Conservation (phyloP, 2,113 vertebrate genomes). For the Mastomys natalensis region DNA sequence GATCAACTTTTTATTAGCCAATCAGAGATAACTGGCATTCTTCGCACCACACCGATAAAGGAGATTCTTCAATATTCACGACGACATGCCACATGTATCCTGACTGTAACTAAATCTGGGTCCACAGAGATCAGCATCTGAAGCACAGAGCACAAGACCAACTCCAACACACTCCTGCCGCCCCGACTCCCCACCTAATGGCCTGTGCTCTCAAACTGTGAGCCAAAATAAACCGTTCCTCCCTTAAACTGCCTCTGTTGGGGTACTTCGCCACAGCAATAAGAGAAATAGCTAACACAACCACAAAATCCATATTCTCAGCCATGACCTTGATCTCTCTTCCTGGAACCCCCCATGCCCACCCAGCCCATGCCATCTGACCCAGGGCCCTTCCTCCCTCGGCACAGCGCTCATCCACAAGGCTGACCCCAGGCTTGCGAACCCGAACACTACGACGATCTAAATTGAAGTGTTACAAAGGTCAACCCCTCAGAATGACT, state of each 20-base stretch:
- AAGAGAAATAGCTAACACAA: neutral
- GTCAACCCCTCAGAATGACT: neutral
- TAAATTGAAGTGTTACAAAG: constrained; percentile 61
- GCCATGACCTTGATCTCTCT: neutral
- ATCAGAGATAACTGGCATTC: too few relatives aligned
- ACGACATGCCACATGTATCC: too few relatives aligned
- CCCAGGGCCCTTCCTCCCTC: neutral
- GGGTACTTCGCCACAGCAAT: neutral
- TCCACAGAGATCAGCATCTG: too few relatives aligned
- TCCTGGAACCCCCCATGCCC: neutral
- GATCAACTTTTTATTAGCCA: too few relatives aligned
- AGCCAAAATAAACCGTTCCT: neutral
- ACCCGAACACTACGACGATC: neutral
- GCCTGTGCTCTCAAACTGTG: neutral
- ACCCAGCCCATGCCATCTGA: neutral
- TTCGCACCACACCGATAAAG: too few relatives aligned
- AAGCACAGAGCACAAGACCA: too few relatives aligned
- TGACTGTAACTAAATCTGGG: too few relatives aligned
- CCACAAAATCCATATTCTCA: neutral
- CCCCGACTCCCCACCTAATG: too few relatives aligned
- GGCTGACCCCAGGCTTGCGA: neutral
- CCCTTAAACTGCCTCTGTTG: neutral
- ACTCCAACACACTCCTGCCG: too few relatives aligned
- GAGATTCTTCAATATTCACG: too few relatives aligned
- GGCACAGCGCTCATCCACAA: neutral